Base-by-base conservation (phyloP, 1,140 invertebrate genomes). In the Diachasma alloeum region DNA sequence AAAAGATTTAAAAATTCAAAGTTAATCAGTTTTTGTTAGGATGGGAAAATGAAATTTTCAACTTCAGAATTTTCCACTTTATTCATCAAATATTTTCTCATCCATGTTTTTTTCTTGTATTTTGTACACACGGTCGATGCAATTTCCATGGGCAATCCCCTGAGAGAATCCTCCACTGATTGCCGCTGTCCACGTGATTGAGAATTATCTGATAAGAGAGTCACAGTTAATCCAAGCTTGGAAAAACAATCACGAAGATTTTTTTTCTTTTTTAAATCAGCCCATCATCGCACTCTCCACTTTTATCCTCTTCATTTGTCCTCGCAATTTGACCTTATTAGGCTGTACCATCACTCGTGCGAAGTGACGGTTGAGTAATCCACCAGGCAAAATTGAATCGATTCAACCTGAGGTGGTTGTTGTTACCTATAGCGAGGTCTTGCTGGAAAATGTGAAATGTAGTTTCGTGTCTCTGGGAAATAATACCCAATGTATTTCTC, bases 401-500 rank as follows among this genome's bases (percentile, higher is more conserved):
- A 72, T 72, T 31, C 26, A 26, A 56, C n/a, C 26, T 66, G 24
- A 66, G 22, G 59, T 66, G 13, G 24, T 13, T 42, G 39, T 42
- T 42, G 39, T 42, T 13, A 2, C 10, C 4, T 4, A 11, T 13
- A 42, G 17, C 24, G 53, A 11, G 53, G n/a, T 48, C 8, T 31
- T 13, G 17, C n/a, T 53, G 53, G 53, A 56, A 73, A 73, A 63
- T 63, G 24, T 63, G 71, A 73, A 63, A 63, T 59, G 26, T 26
- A 6, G 37, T 59, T 53, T 39, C 71, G 53, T 73, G 71, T 73
- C 31, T 73, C 31, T 37, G 36, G 22, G 31, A 63, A 73, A 73
- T 73, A 73, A 63, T 73, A 68, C 31, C 71, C 46, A 24, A 53
- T 19, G 70, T 53, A 72, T 48, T 59, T 72, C 71, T 59, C 53